These are phyloP conservation scores for Sesamia inferens DNA, from an alignment of 2,888 invertebrate genomes.

Conservation along the genomic window DNA sequence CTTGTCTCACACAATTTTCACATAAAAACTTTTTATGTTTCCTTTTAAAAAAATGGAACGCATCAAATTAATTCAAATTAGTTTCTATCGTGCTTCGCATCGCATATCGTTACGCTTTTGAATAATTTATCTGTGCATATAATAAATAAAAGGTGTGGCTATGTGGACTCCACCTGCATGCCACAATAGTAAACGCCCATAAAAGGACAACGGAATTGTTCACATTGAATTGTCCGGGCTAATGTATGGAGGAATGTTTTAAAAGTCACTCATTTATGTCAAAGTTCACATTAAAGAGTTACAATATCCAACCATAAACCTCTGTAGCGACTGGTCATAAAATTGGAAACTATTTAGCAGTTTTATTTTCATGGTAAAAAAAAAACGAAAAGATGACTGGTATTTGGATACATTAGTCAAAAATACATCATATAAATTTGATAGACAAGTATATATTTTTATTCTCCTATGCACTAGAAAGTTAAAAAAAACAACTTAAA, in stretches of 20 bases:
- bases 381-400: neutral
- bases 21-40: constrained; percentile 78
- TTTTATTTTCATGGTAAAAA: constrained; percentile 15
- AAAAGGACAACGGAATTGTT: constrained; percentile 57
- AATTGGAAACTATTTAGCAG: neutral
- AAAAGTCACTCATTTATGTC: constrained; percentile 57
- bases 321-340: constrained; percentile 12
- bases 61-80: constrained; percentile 85
- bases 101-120: constrained; percentile 82
- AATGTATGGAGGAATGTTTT: constrained; percentile 56
- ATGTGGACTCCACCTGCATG: constrained; percentile 81
- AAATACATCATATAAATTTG: constrained; percentile 35
- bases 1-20: constrained; percentile 71
- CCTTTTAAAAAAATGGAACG: constrained; percentile 76
- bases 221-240: constrained; percentile 38
- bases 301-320: constrained; percentile 24
- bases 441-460: neutral
- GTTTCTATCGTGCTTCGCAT: constrained; percentile 79
- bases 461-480: constrained; percentile 8
- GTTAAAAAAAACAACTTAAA: constrained; percentile 15
- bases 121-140: constrained; percentile 83
- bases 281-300: constrained; percentile 49
- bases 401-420: constrained; percentile 14
- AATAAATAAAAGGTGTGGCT: constrained; percentile 85
- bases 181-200: constrained; percentile 76